Percentiles rank a stretch among this genome's conserved stretches.
Conservation (phyloP, 2,888 invertebrate genomes). For the Lasioglossum morio region DNA sequence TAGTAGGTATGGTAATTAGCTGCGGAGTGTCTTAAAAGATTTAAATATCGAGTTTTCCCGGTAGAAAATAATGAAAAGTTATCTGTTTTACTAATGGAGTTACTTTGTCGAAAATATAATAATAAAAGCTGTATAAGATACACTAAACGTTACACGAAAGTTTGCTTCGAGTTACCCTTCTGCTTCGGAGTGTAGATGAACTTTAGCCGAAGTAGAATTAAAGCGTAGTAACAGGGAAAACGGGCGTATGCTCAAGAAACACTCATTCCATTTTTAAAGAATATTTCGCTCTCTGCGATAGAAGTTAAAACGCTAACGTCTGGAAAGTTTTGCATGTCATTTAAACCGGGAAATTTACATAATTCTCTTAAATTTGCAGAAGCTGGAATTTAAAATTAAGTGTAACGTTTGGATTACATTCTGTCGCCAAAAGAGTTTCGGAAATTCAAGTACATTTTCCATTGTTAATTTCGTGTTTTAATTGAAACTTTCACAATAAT, state of each 20-base stretch:
- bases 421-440: not conserved
- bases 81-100: not conserved
- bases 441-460: too few relatives aligned
- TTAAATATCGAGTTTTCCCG: not conserved
- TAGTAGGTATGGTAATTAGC: too few relatives aligned
- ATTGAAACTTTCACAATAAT: not conserved
- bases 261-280: not conserved
- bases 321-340: constrained; percentile 42
- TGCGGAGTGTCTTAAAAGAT: not conserved
- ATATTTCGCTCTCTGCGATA: constrained; percentile 2
- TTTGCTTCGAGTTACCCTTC: not conserved
- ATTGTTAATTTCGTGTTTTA: not conserved
- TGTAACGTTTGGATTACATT: not conserved
- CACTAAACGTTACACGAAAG: not conserved
- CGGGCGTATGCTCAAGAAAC: not conserved
- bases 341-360: not conserved
- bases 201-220: not conserved
- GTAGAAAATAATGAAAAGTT: not conserved
- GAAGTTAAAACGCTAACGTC: not conserved
- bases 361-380: not conserved
- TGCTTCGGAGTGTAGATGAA: not conserved
- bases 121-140: not conserved
- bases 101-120: not conserved
- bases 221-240: not conserved
- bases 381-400: not conserved